Evolutionary conservation across 2,888 invertebrate species (phyloP), one percentile per base, ranked within the genome.

Genomic region (Tridacna crocea): DNA sequence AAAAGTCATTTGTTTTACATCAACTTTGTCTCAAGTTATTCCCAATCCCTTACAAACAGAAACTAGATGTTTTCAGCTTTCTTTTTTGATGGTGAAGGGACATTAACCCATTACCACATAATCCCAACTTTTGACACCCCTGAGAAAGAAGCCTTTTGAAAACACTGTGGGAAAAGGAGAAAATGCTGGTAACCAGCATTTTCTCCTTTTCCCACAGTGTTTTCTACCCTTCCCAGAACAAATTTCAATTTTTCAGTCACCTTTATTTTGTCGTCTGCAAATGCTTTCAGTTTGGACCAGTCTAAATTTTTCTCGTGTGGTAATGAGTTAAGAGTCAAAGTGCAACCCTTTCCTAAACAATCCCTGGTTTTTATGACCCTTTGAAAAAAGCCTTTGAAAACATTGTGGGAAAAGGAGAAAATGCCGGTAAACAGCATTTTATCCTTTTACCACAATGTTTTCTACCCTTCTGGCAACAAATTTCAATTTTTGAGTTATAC

Each of bases 381-480:
- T 1, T 4, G n/a, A 19, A n/a, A 63, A 19, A 63, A 19, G 10
- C 63, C 22, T 63, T 19, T 19, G 63, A 63, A 63, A 63, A 63
- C 63, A 63, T 63, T 63, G 63, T 22, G 63, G 63, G 22, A 63
- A 63, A 63, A 63, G 63, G 24, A 24, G 63, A 63, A 63, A 63
- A 22, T 63, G 63, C 63, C 12, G 22, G 22, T 63, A 10, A 63
- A 2, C 22, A 63, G 63, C 63, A 63, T 22, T 63, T 63, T 63
- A 1, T 63, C 24, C 55, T n/a, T 36, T 36, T 36, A 2, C 36
- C 36, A 36, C 36, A 36, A 36, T 36, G 36, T 36, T 36, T 36
- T 36, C 36, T 36, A 2, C 36, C 36, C n/a, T n/a, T n/a, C n/a
- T n/a, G 12, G 12, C 51, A 13, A 51, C 13, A 51, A 12, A 13